Base-by-base conservation (phyloP, 1,140 invertebrate genomes). In the Anastrepha obliqua region DNA sequence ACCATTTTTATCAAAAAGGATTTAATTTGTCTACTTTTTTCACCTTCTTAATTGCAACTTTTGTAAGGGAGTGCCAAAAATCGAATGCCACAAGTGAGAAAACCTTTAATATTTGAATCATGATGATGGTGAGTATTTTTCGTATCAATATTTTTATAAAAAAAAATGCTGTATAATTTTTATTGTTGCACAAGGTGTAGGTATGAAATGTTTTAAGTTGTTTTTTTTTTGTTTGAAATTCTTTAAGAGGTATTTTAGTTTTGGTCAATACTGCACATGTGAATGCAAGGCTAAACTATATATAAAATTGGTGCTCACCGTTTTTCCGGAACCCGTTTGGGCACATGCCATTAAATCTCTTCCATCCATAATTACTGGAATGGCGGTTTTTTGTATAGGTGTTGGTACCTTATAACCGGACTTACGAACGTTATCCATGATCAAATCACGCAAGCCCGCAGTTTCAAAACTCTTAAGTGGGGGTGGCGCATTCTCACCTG, bases 241-340 rank as follows among this genome's bases (percentile, higher is more conserved):
- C n/a, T 29, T 42, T n/a, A 64, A 13, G 17, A 86, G 6, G 15
- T 29, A 29, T 1, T 29, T 29, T 29, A 29, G 29, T 55, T 55
- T 55, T 6, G 51, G 51, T 55, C 29, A 29, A 29, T 29, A 29
- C 29, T 47, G n/a, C 51, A 47, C 5, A 74, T 17, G 42, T n/a
- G 59, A 64, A 15, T 39, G 11, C 42, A 88, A 89, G 86, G 39
- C 64, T 29, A 29, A 29, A 1, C 7, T 85, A 2, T 64, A 86
- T 29, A 29, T 29, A 29, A 29, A 29, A 29, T 29, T 29, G 29
- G 29, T 29, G 29, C 86, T 86, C 47, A 87, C 15, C 0, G 98
- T 99, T 95, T 99, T 99, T 59, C 99, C 99, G 0, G 98, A 99
- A 0, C 99, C 99, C 62, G 99, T 99, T 94, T 99, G 98, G 0